Evolutionary conservation across 1,140 invertebrate species (phyloP), one percentile per base, ranked within the genome.

Genomic region (Patella vulgata): DNA sequence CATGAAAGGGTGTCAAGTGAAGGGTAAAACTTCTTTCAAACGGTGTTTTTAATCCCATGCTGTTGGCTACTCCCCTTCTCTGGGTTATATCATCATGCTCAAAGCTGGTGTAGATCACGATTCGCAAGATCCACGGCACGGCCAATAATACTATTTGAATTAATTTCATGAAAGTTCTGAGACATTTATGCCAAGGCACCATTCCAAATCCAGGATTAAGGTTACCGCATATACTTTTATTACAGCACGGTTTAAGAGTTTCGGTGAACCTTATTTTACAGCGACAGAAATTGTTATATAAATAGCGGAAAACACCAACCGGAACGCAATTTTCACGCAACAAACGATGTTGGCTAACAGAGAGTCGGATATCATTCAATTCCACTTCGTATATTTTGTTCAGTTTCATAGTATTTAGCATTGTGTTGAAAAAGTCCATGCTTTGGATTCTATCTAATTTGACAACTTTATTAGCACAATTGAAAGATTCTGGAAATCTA

Each of bases 1-100:
- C 51, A 36, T 77, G 75, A 19, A 75, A 30, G 6, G 75, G 75
- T 1, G 68, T 66, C 0, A 77, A 57, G 46, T 62, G 63, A 8
- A 62, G 23, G 1, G 61, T 56, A 8, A 77, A 25, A 60, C 60
- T 73, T 39, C 70, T 66, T n/a, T 43, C 47, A 30, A 66, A 68
- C 21, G 46, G 44, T 17, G 43, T 36, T 27, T 30, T 39, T 27
- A 66, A 33, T 5, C 63, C 57, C 25, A 53, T 30, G n/a, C 23
- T n/a, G 40, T 56, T n/a, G 33, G 60, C 48, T 42, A 44, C 25
- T 25, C n/a, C n/a, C n/a, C n/a, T n/a, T n/a, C n/a, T n/a, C n/a
- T n/a, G n/a, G n/a, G 19, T 12, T 57, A 12, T 3, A 17, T 42
- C 1, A 48, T n/a, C 3, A 59, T 27, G 14, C 23, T 44, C 71